phyloP scores from a whole-genome alignment of 2,113 vertebrate genomes.

The Siniperca knerii region DNA sequence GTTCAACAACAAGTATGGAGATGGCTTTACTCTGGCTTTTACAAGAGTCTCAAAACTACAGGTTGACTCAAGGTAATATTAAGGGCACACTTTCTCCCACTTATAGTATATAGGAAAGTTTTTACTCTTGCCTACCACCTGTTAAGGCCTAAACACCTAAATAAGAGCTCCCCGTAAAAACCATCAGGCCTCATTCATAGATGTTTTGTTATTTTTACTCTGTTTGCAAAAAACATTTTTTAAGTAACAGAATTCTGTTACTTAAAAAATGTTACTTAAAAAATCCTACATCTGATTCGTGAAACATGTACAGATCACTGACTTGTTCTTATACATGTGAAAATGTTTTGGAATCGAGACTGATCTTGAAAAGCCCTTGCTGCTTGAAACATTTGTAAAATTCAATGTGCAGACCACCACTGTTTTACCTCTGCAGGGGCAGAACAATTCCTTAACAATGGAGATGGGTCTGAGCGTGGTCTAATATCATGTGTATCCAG shows the following conservation, averaged over 20 bases:
- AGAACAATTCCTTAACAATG: background rate
- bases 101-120: conserved; percentile 54
- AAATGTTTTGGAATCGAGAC: background rate
- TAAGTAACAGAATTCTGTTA: background rate
- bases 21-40: conserved; percentile 37
- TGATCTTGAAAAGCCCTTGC: background rate
- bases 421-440: background rate
- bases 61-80: conserved; percentile 62
- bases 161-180: conserved; percentile 27
- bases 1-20: conserved; percentile 28
- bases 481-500: background rate
- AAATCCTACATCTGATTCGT: background rate
- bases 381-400: background rate
- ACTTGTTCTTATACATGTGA: no score
- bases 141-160: conserved; percentile 43
- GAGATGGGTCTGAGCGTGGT: background rate
- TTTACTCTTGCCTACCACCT: conserved; percentile 12
- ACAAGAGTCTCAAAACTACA: conserved; percentile 37
- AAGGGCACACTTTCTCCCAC: conserved; percentile 54
- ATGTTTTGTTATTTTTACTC: conserved; percentile 23
- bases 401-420: background rate
- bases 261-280: background rate
- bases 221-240: background rate
- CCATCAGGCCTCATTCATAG: conserved; percentile 30
- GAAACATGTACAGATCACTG: background rate